A percentile compares a stretch with the other conserved stretches of the same genome.
Conservation (phyloP, 2,797 vertebrate genomes). For the Melanotaenia pygmaea region DNA sequence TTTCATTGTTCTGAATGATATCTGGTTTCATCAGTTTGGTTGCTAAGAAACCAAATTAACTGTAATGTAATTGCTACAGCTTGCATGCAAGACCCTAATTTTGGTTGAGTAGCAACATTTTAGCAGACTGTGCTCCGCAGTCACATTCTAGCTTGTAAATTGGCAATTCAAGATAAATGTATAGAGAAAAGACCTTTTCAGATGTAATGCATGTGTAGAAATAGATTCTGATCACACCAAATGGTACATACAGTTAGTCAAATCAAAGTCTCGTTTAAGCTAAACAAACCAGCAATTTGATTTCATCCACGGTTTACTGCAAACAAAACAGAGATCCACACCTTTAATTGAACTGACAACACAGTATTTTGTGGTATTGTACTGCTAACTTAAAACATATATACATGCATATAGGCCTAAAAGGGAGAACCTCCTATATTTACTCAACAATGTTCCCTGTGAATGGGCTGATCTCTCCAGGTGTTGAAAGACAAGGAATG, state of each 20-base stretch:
- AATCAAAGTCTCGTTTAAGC: conserved; percentile 58
- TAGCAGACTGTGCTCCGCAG: conserved; percentile 56
- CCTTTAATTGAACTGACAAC: conserved; percentile 31
- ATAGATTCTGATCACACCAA: conserved; percentile 64
- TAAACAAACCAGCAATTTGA: conserved; percentile 62
- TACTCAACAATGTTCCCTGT: conserved; percentile 30
- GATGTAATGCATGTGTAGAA: conserved; percentile 79
- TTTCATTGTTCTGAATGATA: conserved; percentile 74
- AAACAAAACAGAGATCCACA: conserved; percentile 37
- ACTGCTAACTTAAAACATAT: conserved; percentile 24
- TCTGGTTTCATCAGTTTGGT: conserved; percentile 78
- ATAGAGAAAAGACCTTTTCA: conserved; percentile 52
- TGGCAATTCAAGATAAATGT: conserved; percentile 54
- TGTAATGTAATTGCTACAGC: conserved; percentile 76
- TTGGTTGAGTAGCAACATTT: conserved; percentile 67
- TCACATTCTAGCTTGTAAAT: conserved; percentile 72
- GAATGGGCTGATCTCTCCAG: conserved; percentile 57
- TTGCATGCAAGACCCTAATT: conserved; percentile 75
- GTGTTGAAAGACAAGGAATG: conserved; percentile 63
- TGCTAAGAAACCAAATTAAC: conserved; percentile 79
- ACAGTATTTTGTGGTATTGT: conserved; percentile 40
- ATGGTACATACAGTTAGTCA: conserved; percentile 44
- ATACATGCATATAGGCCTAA: conserved; percentile 29
- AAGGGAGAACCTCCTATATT: conserved; percentile 30
- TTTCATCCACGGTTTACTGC: conserved; percentile 49